These are phyloP conservation scores for Protobothrops flavoviridis DNA, from an alignment of 2,113 vertebrate species.

Conservation along the genomic window DNA sequence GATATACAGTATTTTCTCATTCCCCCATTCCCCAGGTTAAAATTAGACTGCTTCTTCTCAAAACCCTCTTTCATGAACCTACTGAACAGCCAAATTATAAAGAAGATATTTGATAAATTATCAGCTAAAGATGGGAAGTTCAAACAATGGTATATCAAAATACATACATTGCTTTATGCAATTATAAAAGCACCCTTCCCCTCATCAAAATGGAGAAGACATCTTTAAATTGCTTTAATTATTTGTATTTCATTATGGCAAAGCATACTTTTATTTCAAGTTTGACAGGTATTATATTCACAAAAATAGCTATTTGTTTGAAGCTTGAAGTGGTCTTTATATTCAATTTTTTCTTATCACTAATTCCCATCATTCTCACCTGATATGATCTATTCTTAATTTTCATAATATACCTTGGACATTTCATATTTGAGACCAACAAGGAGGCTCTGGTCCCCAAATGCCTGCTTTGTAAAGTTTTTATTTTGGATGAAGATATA, in stretches of 20 bases:
- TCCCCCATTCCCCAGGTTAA: constrained; percentile 61
- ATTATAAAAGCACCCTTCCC: constrained; percentile 78
- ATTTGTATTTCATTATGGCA: constrained; percentile 69
- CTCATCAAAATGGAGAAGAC: constrained; percentile 73
- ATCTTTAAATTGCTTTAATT: constrained; percentile 69
- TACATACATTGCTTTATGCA: constrained; percentile 68
- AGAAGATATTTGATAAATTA: constrained; percentile 66
- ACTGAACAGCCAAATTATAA: constrained; percentile 62
- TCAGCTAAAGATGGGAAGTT: constrained; percentile 83
- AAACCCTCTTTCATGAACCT: constrained; percentile 68
- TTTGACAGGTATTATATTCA: constrained; percentile 85
- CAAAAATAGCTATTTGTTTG: constrained; percentile 55
- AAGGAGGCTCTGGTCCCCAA: constrained; percentile 55
- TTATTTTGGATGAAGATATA: constrained; percentile 56
- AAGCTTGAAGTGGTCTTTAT: constrained; percentile 44
- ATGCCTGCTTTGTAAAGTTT: constrained; percentile 46
- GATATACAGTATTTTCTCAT: constrained; percentile 61
- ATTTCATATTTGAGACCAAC: constrained; percentile 48
- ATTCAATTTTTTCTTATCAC: constrained; percentile 44
- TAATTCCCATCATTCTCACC: constrained; percentile 45
- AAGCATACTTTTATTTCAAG: constrained; percentile 78
- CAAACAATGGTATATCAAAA: constrained; percentile 91
- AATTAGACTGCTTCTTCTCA: constrained; percentile 63
- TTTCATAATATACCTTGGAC: constrained; percentile 31
- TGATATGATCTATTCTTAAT: constrained; percentile 48